Evolutionary conservation across 2,888 invertebrate species (phyloP), one percentile per base, ranked within the genome.

Genomic region (Machimus rusticus): DNA sequence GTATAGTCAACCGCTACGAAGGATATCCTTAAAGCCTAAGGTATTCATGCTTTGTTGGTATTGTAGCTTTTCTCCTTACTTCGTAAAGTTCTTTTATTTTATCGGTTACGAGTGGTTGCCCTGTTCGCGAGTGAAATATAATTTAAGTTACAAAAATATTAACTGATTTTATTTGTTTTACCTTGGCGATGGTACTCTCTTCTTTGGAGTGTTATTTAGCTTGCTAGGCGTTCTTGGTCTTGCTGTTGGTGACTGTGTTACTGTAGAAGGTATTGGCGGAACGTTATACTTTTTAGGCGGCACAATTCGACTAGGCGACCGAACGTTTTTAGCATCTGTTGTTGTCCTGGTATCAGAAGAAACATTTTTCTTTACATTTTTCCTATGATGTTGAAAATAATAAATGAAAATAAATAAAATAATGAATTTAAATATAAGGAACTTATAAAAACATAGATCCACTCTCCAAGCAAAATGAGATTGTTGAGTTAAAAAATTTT

Each of bases 251-350:
- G 89, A 87, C 57, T 86, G 86, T 74, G 86, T 86, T 57, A 37
- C 86, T 86, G 28, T 79, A 74, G 89, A 79, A 55, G 89, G 88
- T 76, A 89, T 87, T 87, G 90, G 81, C 46, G 90, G 90, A 86
- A 92, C 89, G 87, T 91, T 92, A 87, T 93, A 93, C 79, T 92
- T 91, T 89, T 93, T 93, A 46, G 93, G 93, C 88, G 91, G 92
- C 89, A 92, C 91, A 88, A 93, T 91, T 88, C 92, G 92, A 89
- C 93, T 93, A 78, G 93, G 93, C 34, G 93, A 93, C 81, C 92
- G 91, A 23, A 92, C 90, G 87, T 84, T 89, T 90, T 89, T 90
- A 88, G 89, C 89, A 87, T 88, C 86, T 14, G 86, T n/a, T 39
- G 86, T 86, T 78, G 78, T 79, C 86, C 81, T 82, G 87, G 74